phyloP scores from a whole-genome alignment of 2,888 invertebrate species.

The Cepaea hortensis region DNA sequence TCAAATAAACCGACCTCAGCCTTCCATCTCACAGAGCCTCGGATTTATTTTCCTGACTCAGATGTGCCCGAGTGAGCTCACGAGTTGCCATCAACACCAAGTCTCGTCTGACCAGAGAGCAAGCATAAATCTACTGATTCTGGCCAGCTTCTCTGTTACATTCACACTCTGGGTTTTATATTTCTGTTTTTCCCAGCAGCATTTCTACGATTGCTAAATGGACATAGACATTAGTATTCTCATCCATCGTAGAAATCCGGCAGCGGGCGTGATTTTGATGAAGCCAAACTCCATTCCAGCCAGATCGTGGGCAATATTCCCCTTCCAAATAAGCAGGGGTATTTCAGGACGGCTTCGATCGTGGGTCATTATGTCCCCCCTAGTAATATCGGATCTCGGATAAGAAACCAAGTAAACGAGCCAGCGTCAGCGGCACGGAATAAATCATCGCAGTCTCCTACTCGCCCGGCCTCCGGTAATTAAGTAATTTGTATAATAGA shows the following conservation, averaged over 20 bases:
- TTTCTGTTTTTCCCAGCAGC: background rate
- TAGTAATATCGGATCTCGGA: slow-evolving; percentile 47
- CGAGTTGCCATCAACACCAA: background rate
- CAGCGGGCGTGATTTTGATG: slow-evolving; percentile 51
- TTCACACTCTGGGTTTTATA: slow-evolving; percentile 2
- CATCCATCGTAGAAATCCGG: slow-evolving; percentile 23
- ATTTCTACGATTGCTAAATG: slow-evolving; percentile 29
- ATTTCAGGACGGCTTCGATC: slow-evolving; percentile 51
- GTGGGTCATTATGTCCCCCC: slow-evolving; percentile 44
- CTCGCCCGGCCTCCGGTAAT: slow-evolving; percentile 55
- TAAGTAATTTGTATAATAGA: slow-evolving; percentile 62
- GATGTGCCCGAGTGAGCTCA: background rate
- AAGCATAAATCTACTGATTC: slow-evolving; percentile 21
- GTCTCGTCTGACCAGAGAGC: background rate
- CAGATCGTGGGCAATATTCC: slow-evolving; percentile 55
- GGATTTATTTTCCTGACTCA: background rate
- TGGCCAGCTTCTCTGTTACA: background rate
- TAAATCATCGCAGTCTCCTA: slow-evolving; percentile 53
- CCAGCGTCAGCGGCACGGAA: slow-evolving; percentile 48
- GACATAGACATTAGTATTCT: slow-evolving; percentile 41
- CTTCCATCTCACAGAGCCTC: background rate
- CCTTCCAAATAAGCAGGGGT: slow-evolving; percentile 53
- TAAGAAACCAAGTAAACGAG: slow-evolving; percentile 47
- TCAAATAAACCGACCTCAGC: no score
- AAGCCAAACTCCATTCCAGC: slow-evolving; percentile 54